phyloP scores from a whole-genome alignment of 2,113 vertebrate species.

The Damaliscus lunatus region DNA sequence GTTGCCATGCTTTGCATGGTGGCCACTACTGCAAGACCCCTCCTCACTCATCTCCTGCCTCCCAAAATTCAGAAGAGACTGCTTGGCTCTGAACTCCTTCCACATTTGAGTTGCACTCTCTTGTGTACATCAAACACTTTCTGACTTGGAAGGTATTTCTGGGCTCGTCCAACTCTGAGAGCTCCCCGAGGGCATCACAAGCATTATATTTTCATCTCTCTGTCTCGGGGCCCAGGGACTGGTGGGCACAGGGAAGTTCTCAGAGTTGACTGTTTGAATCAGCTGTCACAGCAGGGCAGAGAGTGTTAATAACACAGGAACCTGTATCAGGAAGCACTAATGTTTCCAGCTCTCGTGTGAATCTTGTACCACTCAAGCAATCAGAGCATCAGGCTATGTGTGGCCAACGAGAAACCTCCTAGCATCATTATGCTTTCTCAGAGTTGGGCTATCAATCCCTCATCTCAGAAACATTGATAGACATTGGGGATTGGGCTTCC shows the following conservation, averaged over 20 bases:
- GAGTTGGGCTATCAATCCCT: neutral
- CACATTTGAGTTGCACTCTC: neutral
- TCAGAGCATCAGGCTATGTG: neutral
- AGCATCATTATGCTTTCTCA: neutral
- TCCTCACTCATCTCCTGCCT: neutral
- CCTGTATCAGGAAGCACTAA: neutral
- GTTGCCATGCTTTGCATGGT: fast-evolving
- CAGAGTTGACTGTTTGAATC: neutral
- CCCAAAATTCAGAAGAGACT: neutral
- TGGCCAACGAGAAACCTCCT: neutral
- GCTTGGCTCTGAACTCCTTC: neutral
- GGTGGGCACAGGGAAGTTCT: neutral
- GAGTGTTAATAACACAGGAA: fast-evolving
- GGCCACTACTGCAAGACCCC: too few relatives aligned
- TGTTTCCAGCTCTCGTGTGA: neutral
- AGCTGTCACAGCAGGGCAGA: neutral
- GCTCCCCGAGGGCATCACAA: neutral
- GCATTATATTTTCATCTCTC: neutral
- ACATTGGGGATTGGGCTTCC: neutral
- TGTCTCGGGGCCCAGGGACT: neutral
- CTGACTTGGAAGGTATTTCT: neutral
- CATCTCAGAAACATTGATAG: neutral
- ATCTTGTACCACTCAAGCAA: neutral
- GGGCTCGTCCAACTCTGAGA: neutral
- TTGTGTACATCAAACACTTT: neutral